These are phyloP conservation scores for Ichneumoninae sp. DNA, from an alignment of 2,888 invertebrate genomes.

Conservation along the genomic window DNA sequence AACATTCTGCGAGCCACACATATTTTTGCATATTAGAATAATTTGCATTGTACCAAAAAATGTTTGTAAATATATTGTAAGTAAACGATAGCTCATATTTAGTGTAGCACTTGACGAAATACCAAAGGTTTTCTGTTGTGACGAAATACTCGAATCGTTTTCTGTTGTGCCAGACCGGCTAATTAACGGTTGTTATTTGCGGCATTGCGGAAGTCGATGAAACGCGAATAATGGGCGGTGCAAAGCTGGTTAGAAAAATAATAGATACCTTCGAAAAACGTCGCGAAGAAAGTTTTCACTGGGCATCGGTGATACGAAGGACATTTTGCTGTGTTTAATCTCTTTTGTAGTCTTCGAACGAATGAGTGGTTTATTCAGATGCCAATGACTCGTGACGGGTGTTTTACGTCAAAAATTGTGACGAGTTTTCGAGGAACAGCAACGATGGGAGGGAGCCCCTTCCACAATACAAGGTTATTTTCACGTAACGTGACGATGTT, in stretches of 20 bases:
- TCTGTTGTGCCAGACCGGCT: not conserved
- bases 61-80: not conserved
- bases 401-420: conserved; percentile 41
- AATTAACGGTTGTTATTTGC: not conserved
- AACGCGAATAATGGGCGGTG: not conserved
- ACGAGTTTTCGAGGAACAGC: conserved; percentile 8
- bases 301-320: conserved; percentile 89
- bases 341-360: not conserved
- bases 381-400: conserved; percentile 13
- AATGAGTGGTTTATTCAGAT: not conserved
- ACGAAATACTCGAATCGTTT: not conserved
- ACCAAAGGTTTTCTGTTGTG: not conserved
- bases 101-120: not conserved
- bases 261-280: conserved; percentile 90
- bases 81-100: not conserved
- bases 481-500: conserved; percentile 1
- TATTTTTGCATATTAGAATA: not conserved
- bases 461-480: conserved; percentile 12
- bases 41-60: not conserved
- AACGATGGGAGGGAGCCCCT: not conserved
- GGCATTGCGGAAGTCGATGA: not conserved
- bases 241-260: conserved; percentile 15
- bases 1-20: not conserved
- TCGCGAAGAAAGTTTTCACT: conserved; percentile 92
- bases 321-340: conserved; percentile 72